These are phyloP conservation scores for Callaeas wilsoni DNA, from an alignment of 2,113 vertebrate genomes.

Conservation along the genomic window DNA sequence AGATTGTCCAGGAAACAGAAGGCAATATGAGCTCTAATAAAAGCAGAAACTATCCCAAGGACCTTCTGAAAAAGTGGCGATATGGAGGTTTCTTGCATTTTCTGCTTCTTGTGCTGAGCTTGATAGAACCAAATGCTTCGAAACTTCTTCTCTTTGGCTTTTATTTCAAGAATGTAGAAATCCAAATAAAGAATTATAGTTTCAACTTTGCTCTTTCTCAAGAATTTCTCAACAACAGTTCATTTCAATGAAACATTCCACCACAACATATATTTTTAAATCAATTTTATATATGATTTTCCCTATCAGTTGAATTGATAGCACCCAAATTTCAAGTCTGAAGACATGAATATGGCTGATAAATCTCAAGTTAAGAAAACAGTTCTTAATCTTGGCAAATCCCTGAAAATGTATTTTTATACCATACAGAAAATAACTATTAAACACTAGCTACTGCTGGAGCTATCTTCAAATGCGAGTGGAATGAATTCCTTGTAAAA, in stretches of 20 bases:
- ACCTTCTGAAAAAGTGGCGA: background rate
- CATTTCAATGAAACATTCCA: background rate
- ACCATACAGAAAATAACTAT: background rate
- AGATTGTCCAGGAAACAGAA: background rate
- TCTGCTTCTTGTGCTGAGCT: background rate
- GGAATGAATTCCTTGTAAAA: slow-evolving; percentile 41
- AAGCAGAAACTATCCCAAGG: background rate
- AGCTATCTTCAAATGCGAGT: background rate
- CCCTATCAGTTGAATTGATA: background rate
- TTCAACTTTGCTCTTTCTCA: background rate
- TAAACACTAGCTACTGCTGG: background rate
- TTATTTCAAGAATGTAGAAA: background rate
- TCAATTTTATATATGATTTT: background rate
- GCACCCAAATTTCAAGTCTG: background rate
- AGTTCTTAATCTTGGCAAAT: background rate
- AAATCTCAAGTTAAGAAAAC: background rate
- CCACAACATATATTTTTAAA: background rate
- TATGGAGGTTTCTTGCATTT: background rate
- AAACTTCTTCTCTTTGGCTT: background rate
- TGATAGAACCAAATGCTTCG: background rate
- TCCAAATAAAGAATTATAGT: background rate
- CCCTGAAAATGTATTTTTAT: background rate
- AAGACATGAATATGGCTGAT: background rate
- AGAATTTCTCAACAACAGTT: background rate
- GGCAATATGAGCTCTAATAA: background rate